Evolutionary conservation across 2,888 invertebrate genomes (phyloP).

Genomic region (Pilophorus perplexus): DNA sequence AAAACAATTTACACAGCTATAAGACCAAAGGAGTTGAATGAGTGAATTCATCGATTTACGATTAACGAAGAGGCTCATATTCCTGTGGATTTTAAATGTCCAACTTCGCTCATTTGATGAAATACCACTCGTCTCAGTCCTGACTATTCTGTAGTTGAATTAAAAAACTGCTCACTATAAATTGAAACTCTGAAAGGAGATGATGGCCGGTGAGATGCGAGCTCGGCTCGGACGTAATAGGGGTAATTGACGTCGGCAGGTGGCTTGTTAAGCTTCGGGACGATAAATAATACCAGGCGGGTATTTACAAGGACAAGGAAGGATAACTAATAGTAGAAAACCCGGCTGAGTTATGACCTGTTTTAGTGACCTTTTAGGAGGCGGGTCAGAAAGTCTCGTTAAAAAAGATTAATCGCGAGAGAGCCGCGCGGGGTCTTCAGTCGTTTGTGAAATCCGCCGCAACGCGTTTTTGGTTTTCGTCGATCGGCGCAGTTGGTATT

Average conservation of each 20-base stretch:
- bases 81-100: too few relatives aligned
- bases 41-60: too few relatives aligned
- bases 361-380: conserved; percentile 39
- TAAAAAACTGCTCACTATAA: too few relatives aligned
- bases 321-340: conserved; percentile 24
- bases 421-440: conserved; percentile 12
- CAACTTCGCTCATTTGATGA: too few relatives aligned
- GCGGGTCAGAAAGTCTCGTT: conserved; percentile 40
- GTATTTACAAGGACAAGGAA: conserved; percentile 38
- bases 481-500: too few relatives aligned
- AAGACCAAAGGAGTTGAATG: too few relatives aligned
- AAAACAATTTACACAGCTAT: too few relatives aligned
- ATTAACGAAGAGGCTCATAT: too few relatives aligned
- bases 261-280: conserved; percentile 32
- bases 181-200: not conserved
- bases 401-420: conserved; percentile 35
- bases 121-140: not conserved
- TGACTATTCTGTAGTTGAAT: too few relatives aligned
- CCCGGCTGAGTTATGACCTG: conserved; percentile 28
- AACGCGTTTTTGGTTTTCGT: too few relatives aligned
- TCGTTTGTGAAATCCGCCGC: too few relatives aligned
- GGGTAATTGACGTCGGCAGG: conserved; percentile 39
- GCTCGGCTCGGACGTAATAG: conserved; percentile 36
- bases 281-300: conserved; percentile 29
- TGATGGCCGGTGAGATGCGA: conserved; percentile 27